Evolutionary conservation across 2,888 invertebrate genomes (phyloP).

Genomic region (Chalcis sispes): DNA sequence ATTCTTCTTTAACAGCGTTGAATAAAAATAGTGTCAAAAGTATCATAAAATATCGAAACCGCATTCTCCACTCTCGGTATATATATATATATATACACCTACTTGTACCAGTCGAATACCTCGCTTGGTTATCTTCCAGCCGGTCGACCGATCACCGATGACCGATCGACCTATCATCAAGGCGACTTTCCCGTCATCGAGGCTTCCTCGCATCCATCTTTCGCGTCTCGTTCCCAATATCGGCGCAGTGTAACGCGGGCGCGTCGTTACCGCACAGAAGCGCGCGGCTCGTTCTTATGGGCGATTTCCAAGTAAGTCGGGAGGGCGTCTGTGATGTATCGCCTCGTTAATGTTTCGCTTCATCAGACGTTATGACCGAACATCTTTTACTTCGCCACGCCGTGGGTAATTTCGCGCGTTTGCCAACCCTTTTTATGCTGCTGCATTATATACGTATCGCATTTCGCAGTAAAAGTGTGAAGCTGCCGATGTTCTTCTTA

Average conservation of each 20-base stretch:
- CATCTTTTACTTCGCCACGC: conserved; percentile 63
- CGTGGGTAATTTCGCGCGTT: conserved; percentile 45
- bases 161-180: conserved; percentile 45
- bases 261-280: conserved; percentile 56
- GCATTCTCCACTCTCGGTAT: too few species aligned
- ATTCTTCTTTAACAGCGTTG: too few species aligned
- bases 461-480: conserved; percentile 27
- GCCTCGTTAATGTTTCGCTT: conserved; percentile 74
- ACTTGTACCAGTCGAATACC: too few species aligned
- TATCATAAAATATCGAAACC: too few species aligned
- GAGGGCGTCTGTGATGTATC: conserved; percentile 68
- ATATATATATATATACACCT: too few species aligned
- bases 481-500: not conserved
- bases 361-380: conserved; percentile 74
- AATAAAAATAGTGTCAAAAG: too few species aligned
- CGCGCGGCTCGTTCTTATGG: conserved; percentile 63
- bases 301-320: conserved; percentile 67
- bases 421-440: conserved; percentile 63
- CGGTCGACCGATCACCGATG: conserved; percentile 18
- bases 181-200: conserved; percentile 61
- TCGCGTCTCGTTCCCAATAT: conserved; percentile 61
- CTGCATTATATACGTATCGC: conserved; percentile 48
- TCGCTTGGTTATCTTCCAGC: not conserved
- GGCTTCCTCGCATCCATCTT: conserved; percentile 59
- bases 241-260: conserved; percentile 23